Evolutionary conservation across 2,797 vertebrate genomes (phyloP), one percentile per base, ranked within the genome.

Genomic region (Syngnathus rostellatus): DNA sequence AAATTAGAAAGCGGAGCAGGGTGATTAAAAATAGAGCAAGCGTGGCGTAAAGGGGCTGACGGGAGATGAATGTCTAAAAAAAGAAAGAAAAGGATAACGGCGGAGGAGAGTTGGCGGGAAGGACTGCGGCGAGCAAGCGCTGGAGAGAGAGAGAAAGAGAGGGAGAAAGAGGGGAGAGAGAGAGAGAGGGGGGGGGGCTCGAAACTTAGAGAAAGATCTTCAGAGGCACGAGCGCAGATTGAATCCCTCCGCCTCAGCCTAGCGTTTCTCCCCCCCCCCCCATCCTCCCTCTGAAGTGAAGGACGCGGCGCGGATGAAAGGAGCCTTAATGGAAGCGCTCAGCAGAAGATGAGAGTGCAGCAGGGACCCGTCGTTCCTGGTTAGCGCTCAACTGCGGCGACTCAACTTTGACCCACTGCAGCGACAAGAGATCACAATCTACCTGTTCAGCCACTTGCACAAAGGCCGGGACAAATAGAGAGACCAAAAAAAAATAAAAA

Each of bases 11-110:
- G 62, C 72, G 63, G 67, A 40, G 53, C 25, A 11, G 43, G 63
- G 68, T 77, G 68, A 83, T 80, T 76, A 82, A 83, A 83, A 81
- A 76, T 58, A 66, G 74, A 77, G 81, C 73, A 72, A 72, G 71
- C 12, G 12, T 17, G 64, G 72, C 66, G 64, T 64, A 68, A 51
- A 68, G 63, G 74, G 60, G 67, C 50, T 43, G 68, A 41, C 69
- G 58, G 68, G 50, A 37, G 65, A 77, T 54, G 64, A 45, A 65
- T 50, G 46, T 38, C 45, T 64, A 50, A 64, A 51, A 62, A 62
- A 62, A 62, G 60, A 62, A 62, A 62, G 45, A 62, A 41, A 62
- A 21, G 60, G 60, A 62, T 62, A 62, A 41, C 41, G 6, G 41
- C 39, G 10, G 60, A 43, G 41, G 38, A 14, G 39, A 31, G 46